These are phyloP conservation scores for Rhaphigaster nebulosa DNA, from an alignment of 2,888 invertebrate genomes.

Conservation along the genomic window DNA sequence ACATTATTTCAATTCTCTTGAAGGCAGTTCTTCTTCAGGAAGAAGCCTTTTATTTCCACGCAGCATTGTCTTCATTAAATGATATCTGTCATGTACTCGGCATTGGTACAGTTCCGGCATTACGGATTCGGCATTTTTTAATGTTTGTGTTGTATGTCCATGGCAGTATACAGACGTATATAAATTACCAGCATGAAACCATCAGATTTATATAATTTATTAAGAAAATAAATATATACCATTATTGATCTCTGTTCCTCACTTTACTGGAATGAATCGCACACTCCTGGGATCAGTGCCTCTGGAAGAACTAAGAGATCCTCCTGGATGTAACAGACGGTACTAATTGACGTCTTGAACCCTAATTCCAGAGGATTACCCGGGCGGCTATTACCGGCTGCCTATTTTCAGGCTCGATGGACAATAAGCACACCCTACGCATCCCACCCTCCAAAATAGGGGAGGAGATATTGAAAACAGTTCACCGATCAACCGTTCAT, in stretches of 20 bases:
- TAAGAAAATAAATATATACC: no score
- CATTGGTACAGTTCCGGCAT: no score
- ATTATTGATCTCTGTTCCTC: background rate
- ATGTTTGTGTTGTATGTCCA: no score
- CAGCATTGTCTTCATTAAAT: no score
- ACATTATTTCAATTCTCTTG: no score
- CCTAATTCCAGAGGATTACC: constrained; percentile 48
- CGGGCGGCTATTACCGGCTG: constrained; percentile 34
- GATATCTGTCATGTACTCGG: no score
- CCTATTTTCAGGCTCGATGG: constrained; percentile 53
- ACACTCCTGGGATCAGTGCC: background rate
- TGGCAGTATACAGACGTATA: no score
- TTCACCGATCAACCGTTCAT: background rate
- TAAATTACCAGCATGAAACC: no score
- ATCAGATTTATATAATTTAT: no score
- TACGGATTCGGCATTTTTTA: no score
- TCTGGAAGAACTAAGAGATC: background rate
- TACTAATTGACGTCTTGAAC: constrained; percentile 52
- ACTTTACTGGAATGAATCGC: background rate
- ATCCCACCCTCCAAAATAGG: background rate
- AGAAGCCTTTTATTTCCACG: no score
- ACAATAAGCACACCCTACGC: constrained; percentile 47
- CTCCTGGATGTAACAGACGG: constrained; percentile 40
- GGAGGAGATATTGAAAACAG: constrained; percentile 32
- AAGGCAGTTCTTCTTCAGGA: no score